Percentiles rank a stretch among this genome's conserved stretches.
These are phyloP conservation scores for Trichonephila inaurata DNA, from an alignment of 1,140 invertebrate genomes.

Conservation along the genomic window DNA sequence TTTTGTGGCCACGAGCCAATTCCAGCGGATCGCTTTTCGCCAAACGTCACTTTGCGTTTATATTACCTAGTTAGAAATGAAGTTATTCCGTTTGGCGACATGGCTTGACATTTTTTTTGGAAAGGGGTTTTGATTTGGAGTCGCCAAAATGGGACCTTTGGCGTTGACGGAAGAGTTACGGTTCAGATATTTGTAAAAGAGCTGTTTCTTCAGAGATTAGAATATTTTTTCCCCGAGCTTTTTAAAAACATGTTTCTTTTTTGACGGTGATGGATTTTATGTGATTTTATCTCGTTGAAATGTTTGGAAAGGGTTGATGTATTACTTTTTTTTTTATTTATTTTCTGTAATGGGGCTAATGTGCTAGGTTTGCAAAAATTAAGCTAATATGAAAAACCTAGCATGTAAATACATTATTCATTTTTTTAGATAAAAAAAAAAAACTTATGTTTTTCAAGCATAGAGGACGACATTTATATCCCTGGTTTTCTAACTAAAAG, in stretches of 20 bases:
- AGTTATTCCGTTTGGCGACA: not conserved
- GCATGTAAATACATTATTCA: no score
- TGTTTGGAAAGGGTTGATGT: no score
- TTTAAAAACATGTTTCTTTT: not conserved
- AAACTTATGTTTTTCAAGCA: no score
- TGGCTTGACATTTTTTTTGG: not conserved
- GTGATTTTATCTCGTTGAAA: not conserved
- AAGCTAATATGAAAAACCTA: no score
- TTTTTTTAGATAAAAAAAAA: no score
- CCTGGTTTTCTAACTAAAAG: no score
- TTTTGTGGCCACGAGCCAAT: conserved; percentile 9
- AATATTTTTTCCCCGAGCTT: not conserved
- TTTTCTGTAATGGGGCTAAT: no score
- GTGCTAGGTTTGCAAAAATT: no score
- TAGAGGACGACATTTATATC: no score
- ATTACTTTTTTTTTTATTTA: no score
- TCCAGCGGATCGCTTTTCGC: not conserved
- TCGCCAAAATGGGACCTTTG: not conserved
- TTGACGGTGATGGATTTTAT: not conserved
- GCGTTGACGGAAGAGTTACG: not conserved
- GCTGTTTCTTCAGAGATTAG: not conserved
- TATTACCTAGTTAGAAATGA: conserved; percentile 26
- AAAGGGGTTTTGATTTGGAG: not conserved
- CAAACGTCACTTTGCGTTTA: not conserved
- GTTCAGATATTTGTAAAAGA: not conserved